A percentile compares a stretch with the other conserved stretches of the same genome.
Evolutionary conservation across 2,888 invertebrate genomes (phyloP).

Genomic region (Onthophagus sagittarius): DNA sequence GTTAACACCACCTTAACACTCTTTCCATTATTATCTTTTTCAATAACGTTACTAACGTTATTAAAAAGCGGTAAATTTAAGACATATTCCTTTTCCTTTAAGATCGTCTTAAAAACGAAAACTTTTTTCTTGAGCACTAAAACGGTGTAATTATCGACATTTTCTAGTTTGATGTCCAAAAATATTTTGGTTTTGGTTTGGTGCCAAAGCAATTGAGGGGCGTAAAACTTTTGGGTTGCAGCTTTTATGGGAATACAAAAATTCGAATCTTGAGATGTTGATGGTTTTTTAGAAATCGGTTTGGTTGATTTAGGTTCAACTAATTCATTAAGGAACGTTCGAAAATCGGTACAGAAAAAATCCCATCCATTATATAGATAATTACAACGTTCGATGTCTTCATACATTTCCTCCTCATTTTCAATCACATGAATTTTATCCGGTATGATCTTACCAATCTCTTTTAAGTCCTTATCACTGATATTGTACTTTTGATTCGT

Average conservation of each 20-base stretch:
- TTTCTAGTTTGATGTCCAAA: conserved; percentile 36
- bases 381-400: background rate
- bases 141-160: conserved; percentile 34
- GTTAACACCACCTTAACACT: conserved; percentile 36
- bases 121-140: conserved; percentile 33
- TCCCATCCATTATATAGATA: background rate
- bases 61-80: conserved; percentile 38
- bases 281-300: background rate
- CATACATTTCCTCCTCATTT: background rate
- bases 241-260: background rate
- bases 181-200: conserved; percentile 37
- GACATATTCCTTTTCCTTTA: conserved; percentile 34
- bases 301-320: background rate
- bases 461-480: background rate
- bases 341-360: background rate
- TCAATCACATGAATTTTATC: background rate
- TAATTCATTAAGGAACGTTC: background rate
- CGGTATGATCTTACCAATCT: background rate
- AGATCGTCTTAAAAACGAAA: conserved; percentile 32
- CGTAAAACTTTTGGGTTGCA: conserved; percentile 31
- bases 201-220: conserved; percentile 42
- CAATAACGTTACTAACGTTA: conserved; percentile 31
- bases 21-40: conserved; percentile 35
- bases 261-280: background rate
- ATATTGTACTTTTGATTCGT: too few relatives aligned